These are phyloP conservation scores for Psittacula derbiana DNA, from an alignment of 2,797 vertebrate species.

Conservation along the genomic window DNA sequence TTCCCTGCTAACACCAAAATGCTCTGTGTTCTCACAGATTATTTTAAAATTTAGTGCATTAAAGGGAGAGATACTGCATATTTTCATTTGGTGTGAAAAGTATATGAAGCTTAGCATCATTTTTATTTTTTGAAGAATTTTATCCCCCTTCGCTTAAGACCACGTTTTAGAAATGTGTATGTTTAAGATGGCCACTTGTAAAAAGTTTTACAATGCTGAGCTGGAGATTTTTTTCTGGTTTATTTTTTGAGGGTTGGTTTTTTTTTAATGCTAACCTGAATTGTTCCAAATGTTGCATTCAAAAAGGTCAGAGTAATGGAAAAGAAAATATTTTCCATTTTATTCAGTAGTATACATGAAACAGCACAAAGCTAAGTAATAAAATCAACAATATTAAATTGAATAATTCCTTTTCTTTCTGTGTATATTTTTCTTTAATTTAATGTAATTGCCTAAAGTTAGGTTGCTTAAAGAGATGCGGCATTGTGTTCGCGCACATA, in stretches of 20 bases:
- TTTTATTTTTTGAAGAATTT: constrained; percentile 21
- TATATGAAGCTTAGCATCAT: constrained; percentile 32
- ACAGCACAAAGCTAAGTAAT: constrained; percentile 75
- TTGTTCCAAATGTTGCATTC: constrained; percentile 45
- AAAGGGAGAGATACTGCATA: background rate
- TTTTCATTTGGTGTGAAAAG: constrained; percentile 6
- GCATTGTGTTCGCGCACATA: constrained; percentile 73
- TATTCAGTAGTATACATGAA: constrained; percentile 73
- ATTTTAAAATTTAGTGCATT: constrained; percentile 39
- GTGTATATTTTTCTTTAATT: constrained; percentile 82
- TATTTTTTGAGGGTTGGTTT: background rate
- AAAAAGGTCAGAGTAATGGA: constrained; percentile 26
- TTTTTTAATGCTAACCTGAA: constrained; percentile 36
- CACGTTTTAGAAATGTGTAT: constrained; percentile 15
- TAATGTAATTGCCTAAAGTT: constrained; percentile 85
- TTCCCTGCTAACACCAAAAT: constrained; percentile 14
- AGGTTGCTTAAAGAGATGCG: constrained; percentile 80
- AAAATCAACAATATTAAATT: constrained; percentile 82
- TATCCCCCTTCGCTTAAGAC: background rate
- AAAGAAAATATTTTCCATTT: constrained; percentile 42
- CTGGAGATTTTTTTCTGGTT: background rate
- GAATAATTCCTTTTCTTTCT: constrained; percentile 79
- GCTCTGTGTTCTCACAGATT: constrained; percentile 37
- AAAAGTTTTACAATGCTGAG: constrained; percentile 67
- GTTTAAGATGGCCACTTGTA: constrained; percentile 48